These are phyloP conservation scores for Porphyrio hochstetteri DNA, from an alignment of 2,113 vertebrate species.

Conservation along the genomic window DNA sequence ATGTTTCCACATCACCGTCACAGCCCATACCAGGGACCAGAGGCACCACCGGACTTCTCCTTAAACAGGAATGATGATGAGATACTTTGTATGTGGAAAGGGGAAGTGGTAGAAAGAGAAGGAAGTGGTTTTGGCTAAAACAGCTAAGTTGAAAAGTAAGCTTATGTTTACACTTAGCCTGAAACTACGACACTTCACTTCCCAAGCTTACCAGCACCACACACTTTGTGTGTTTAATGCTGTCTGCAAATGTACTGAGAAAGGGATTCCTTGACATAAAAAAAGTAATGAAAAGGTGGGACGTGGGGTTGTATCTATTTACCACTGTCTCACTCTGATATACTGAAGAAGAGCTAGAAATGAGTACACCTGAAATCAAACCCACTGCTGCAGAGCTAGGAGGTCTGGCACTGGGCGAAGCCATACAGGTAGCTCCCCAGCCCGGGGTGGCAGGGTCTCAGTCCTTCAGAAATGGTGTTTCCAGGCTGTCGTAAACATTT, in stretches of 20 bases:
- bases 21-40: background rate
- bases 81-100: background rate
- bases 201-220: background rate
- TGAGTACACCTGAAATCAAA: too few relatives aligned
- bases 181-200: background rate
- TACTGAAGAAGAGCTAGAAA: background rate
- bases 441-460: background rate
- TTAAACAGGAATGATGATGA: background rate
- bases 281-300: background rate
- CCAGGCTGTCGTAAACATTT: background rate
- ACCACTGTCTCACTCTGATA: rapidly evolving
- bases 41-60: background rate
- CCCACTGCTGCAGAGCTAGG: too few relatives aligned
- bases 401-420: background rate
- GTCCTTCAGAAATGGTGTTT: background rate
- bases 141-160: background rate
- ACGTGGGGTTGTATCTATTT: rapidly evolving
- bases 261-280: background rate
- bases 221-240: background rate
- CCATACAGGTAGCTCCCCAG: background rate
- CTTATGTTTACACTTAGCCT: background rate
- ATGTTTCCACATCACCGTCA: background rate
- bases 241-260: background rate
- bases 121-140: background rate
- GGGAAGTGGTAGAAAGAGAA: background rate